phyloP scores from a whole-genome alignment of 2,113 vertebrate genomes.

The Chroicocephalus ridibundus region DNA sequence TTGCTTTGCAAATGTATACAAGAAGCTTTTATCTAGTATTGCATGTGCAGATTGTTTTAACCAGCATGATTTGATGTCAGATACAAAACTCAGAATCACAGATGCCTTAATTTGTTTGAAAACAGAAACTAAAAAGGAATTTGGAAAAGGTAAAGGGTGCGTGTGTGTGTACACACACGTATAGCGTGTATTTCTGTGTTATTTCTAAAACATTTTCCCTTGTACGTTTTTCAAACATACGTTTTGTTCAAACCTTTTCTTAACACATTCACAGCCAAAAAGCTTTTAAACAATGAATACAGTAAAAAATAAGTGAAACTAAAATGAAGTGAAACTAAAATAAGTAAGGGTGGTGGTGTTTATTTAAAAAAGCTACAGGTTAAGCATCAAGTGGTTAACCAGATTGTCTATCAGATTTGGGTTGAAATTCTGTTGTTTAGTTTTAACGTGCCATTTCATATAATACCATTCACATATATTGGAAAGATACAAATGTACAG shows the following conservation, averaged over 20 bases:
- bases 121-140: constrained; percentile 5
- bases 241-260: not conserved
- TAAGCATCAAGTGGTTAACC: not conserved
- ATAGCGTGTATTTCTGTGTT: not conserved
- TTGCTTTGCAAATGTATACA: not conserved
- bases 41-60: constrained; percentile 26
- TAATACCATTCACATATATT: not conserved
- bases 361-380: not conserved
- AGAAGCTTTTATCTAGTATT: constrained; percentile 11
- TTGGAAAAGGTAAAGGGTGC: not conserved
- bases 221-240: not conserved
- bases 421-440: not conserved
- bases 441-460: not conserved
- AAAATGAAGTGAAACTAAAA: not conserved
- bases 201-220: not conserved
- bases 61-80: constrained; percentile 1
- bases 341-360: not conserved
- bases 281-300: not conserved
- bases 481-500: not conserved
- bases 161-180: not conserved
- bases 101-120: not conserved
- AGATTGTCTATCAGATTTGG: not conserved
- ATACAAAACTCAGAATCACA: constrained; percentile 24
- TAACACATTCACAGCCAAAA: not conserved
- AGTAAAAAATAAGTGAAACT: not conserved